Conservation (phyloP, 2,797 vertebrate genomes). For the Triplophysa yarkandensis region DNA sequence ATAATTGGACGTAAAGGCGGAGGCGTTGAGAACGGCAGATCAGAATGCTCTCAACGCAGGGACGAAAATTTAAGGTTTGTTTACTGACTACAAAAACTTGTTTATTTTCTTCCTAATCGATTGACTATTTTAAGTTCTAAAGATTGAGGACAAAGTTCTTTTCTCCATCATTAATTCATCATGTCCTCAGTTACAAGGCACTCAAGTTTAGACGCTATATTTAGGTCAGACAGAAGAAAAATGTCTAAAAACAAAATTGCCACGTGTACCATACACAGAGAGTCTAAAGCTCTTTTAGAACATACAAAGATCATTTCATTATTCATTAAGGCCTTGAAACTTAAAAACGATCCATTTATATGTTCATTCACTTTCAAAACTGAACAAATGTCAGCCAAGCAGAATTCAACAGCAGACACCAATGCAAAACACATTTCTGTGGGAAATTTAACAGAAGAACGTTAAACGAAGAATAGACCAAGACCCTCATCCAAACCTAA, state of each 20-base stretch:
- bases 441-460: neutral
- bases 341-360: slow-evolving; percentile 39
- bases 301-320: slow-evolving; percentile 13
- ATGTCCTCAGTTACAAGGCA: slow-evolving; percentile 47
- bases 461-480: slow-evolving; percentile 14
- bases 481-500: too few species aligned
- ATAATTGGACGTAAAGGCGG: slow-evolving; percentile 15
- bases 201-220: slow-evolving; percentile 53
- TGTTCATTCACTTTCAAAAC: slow-evolving; percentile 30
- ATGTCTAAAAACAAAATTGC: slow-evolving; percentile 31
- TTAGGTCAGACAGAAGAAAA: slow-evolving; percentile 55
- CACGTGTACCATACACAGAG: slow-evolving; percentile 4
- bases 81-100: slow-evolving; percentile 24
- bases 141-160: slow-evolving; percentile 42
- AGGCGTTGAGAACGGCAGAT: slow-evolving; percentile 10
- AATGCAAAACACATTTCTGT: slow-evolving; percentile 15
- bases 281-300: slow-evolving; percentile 16
- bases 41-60: neutral
- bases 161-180: slow-evolving; percentile 55
- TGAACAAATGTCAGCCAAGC: neutral
- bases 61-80: neutral
- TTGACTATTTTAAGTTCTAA: slow-evolving; percentile 42
- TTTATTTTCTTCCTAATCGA: slow-evolving; percentile 28
- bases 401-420: slow-evolving; percentile 1
- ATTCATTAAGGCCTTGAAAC: slow-evolving; percentile 33